Evolutionary conservation across 1,140 invertebrate genomes (phyloP).

Genomic region (Drosophila kohkoa): DNA sequence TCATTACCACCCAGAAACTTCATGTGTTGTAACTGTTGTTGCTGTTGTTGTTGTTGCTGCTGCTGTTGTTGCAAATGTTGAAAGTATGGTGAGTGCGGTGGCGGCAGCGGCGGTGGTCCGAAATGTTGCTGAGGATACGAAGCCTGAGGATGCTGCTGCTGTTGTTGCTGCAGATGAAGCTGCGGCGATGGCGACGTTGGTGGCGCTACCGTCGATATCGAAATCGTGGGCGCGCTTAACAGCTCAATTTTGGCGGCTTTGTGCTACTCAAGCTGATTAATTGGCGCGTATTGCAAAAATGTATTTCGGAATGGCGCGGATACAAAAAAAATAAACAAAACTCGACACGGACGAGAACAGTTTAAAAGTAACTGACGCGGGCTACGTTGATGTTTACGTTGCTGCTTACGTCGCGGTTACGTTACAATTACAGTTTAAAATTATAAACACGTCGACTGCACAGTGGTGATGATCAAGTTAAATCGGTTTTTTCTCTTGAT

Average conservation of each 20-base stretch:
- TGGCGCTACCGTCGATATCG: constrained; percentile 79
- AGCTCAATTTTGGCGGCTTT: constrained; percentile 85
- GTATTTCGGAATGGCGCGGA: not conserved
- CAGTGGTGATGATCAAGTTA: constrained; percentile 21
- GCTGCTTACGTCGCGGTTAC: constrained; percentile 16
- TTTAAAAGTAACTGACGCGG: constrained; percentile 41
- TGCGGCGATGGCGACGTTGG: constrained; percentile 58
- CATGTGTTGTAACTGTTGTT: constrained; percentile 76
- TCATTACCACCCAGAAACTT: constrained; percentile 84
- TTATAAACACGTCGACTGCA: constrained; percentile 26
- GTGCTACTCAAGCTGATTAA: constrained; percentile 70
- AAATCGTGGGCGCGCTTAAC: constrained; percentile 80
- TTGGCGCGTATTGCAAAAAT: constrained; percentile 76
- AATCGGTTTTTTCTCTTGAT: constrained; percentile 7
- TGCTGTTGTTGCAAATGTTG: constrained; percentile 54
- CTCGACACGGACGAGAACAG: constrained; percentile 22
- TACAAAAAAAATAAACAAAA: constrained; percentile 1
- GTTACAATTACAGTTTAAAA: constrained; percentile 33
- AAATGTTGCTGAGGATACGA: constrained; percentile 46
- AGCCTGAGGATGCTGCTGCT: constrained; percentile 36
- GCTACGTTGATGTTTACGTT: constrained; percentile 21
- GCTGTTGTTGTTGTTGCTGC: constrained; percentile 56
- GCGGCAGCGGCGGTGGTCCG: constrained; percentile 38
- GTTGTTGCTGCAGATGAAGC: constrained; percentile 29
- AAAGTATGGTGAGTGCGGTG: constrained; percentile 48